Percentiles rank a stretch among this genome's conserved stretches.
phyloP scores from a whole-genome alignment of 2,797 vertebrate species.

The Melopsittacus undulatus region DNA sequence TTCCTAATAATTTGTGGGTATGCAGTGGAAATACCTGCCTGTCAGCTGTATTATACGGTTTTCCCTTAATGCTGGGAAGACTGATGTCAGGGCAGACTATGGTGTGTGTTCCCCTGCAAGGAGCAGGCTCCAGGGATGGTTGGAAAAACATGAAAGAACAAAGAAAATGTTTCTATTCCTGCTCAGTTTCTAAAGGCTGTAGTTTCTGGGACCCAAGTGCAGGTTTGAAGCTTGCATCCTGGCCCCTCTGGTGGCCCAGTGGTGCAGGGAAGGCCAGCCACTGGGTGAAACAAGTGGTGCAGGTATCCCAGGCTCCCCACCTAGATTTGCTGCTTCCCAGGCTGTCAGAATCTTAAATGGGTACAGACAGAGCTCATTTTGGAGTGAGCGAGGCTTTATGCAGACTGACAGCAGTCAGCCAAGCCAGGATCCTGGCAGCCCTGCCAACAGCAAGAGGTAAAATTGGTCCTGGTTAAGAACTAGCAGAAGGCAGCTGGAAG shows the following conservation, averaged over 20 bases:
- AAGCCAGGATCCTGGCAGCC: background rate
- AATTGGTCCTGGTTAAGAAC: background rate
- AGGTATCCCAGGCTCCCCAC: background rate
- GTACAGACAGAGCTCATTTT: background rate
- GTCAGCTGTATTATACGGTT: background rate
- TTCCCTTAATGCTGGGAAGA: background rate
- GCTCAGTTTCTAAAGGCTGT: background rate
- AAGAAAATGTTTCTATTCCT: background rate
- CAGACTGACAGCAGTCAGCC: background rate
- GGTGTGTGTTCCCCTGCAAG: background rate
- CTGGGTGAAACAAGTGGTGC: background rate
- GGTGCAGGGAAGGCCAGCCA: background rate
- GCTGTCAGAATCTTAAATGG: background rate
- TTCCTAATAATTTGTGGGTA: background rate
- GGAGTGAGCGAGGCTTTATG: accelerated
- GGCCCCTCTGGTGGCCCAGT: background rate
- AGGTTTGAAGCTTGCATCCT: background rate
- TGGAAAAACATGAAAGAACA: background rate
- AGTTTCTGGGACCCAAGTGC: background rate
- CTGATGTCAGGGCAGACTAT: background rate
- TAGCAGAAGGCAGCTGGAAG: background rate
- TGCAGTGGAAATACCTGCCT: background rate
- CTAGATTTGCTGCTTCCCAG: background rate
- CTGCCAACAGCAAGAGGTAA: background rate
- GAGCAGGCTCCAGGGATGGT: background rate